Percentiles rank a stretch among this genome's conserved stretches.
Evolutionary conservation across 2,113 vertebrate genomes (phyloP).

Genomic region (Aegithalos caudatus): DNA sequence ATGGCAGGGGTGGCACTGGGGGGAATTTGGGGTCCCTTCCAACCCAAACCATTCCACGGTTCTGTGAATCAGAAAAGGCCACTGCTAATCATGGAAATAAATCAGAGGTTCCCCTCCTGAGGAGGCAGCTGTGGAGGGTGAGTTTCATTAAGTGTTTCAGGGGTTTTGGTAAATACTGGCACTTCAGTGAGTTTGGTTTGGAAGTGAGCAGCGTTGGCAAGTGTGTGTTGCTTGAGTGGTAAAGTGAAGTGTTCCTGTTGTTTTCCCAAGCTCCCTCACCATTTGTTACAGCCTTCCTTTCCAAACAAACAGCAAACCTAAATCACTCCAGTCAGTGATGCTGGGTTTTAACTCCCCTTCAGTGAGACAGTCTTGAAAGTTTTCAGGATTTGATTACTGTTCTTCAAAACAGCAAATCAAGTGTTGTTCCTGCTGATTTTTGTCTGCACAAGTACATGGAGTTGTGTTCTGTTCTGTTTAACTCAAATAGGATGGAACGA

Average conservation of each 20-base stretch:
- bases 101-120: background rate
- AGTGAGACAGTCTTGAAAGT: background rate
- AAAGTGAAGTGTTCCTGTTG: background rate
- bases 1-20: background rate
- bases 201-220: background rate
- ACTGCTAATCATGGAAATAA: background rate
- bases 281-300: background rate
- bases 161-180: background rate
- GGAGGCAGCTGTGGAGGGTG: background rate
- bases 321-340: background rate
- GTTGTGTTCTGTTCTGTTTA: background rate
- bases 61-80: background rate
- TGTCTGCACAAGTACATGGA: background rate
- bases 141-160: background rate
- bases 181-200: background rate
- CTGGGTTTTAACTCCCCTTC: background rate
- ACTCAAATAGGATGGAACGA: background rate
- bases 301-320: background rate
- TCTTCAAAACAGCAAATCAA: background rate
- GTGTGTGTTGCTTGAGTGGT: background rate
- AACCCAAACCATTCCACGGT: background rate
- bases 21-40: accelerated
- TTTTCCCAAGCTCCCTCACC: background rate
- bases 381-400: background rate
- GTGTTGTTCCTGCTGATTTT: background rate